Evolutionary conservation across 2,797 vertebrate genomes (phyloP), one percentile per base, ranked within the genome.

Genomic region (Cirrhinus mrigala): DNA sequence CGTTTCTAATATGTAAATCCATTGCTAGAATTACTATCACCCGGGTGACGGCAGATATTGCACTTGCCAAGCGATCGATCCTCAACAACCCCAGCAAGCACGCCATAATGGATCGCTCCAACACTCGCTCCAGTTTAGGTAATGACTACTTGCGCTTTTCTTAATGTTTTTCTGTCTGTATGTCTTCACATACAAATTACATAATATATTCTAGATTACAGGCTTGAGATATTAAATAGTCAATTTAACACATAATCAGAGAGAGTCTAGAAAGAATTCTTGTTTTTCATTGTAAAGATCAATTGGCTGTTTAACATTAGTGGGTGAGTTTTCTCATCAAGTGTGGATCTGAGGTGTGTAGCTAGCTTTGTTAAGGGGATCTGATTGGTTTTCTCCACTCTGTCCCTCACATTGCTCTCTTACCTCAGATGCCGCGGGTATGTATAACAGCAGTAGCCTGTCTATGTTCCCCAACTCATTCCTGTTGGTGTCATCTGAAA

Each of bases 61-160:
- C 98, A 11, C 95, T 99, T 91, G 98, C 98, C 88, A 99, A 99
- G 92, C 96, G 98, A 69, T 99, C 98, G 73, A 98, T 99, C 80
- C 96, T 99, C 90, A 99, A 98, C 94, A 99, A 99, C 91, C 98
- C 98, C 81, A 97, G 98, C 89, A 99, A 99, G 92, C 98, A 99
- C 24, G 98, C 97, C 78, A 97, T 99, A 92, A 98, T 99, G 88
- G 98, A 99, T 92, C 96, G 98, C 73, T 97, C 98, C 44, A 99
- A 97, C 95, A 98, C 97, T 0, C 96, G 98, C 89, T 98, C 98
- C 85, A 97, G 96, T 93, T 94, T 99, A 92, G 98, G 98, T 99
- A 95, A 93, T 93, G 88, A 16, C 64, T 22, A 2, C 33, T 46
- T 62, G 37, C 1, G 3, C 9, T 27, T 50, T 58, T 69, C 20